Conservation (phyloP, 2,113 vertebrate species). For the Heteronetta atricapilla region DNA sequence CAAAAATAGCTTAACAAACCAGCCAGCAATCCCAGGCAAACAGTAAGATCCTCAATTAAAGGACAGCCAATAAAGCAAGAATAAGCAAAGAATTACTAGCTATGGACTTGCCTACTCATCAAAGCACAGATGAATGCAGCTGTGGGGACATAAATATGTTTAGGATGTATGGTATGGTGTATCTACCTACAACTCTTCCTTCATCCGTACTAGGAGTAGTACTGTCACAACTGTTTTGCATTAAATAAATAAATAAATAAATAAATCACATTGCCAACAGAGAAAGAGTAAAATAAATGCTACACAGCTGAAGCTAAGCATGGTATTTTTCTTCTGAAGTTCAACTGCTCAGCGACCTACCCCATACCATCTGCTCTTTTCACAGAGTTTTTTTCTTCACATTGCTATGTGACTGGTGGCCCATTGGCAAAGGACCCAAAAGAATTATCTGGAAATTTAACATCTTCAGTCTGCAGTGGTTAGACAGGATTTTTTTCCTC, state of each 20-base stretch:
- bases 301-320: not conserved
- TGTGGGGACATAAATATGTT: not conserved
- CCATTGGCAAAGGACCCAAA: not conserved
- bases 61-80: conserved; percentile 4
- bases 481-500: conserved; percentile 14
- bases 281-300: conserved; percentile 14
- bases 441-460: conserved; percentile 37
- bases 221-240: conserved; percentile 13
- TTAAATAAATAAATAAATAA: not conserved
- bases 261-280: not conserved
- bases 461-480: conserved; percentile 33
- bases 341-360: not conserved
- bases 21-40: not conserved
- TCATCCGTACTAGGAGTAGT: not conserved
- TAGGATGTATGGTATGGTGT: conserved; percentile 6
- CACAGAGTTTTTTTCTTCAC: not conserved
- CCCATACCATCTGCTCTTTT: not conserved
- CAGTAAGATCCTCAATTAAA: conserved; percentile 52
- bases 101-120: conserved; percentile 7
- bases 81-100: conserved; percentile 23
- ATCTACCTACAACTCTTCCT: not conserved
- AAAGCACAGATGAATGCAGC: not conserved
- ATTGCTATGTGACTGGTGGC: not conserved
- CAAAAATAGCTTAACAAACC: conserved; percentile 31
- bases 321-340: not conserved